Evolutionary conservation across 2,888 invertebrate genomes (phyloP), one percentile per base, ranked within the genome.

Genomic region (Clistopyga incitator): DNA sequence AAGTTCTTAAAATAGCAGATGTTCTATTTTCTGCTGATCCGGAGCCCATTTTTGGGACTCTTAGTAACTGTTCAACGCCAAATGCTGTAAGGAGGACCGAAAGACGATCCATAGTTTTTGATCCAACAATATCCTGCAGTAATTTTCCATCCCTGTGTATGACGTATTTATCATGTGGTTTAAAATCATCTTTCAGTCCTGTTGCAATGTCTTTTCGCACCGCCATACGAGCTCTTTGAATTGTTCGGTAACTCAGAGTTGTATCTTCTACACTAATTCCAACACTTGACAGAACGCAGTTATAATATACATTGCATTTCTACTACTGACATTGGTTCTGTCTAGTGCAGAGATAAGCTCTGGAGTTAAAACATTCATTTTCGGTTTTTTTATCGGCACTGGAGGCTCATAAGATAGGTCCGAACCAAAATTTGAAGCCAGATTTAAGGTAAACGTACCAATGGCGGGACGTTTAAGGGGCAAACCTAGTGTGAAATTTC

Each of bases 91-190:
- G 2, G 42, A 81, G 50, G 64, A 81, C 20, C 45, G 81, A 45
- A 8, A 85, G 59, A 68, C 82, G 78, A 65, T 84, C 82, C 23
- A 84, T 82, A 47, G 64, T 18, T 47, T 76, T 50, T 10, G 83
- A 47, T 61, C 38, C 82, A 79, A 11, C 38, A 65, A 85, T 59
- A 34, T 84, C 78, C 8, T 42, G 3, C n/a, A 82, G 68, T 42
- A 85, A 20, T 82, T 85, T 85, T 18, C 84, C 82, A 29, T 84
- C 84, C 80, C 84, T 80, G 42, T 85, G 84, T 11, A 85, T 70
- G 23, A 84, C 75, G 71, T 81, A 84, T 64, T 75, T 75, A 68
- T 84, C 81, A 25, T 84, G 70, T 29, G 61, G 0, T 52, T 75
- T 75, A 20, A 84, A 85, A 10, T 85, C 59, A 61, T 81, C 38